phyloP scores from a whole-genome alignment of 2,797 vertebrate species.

The Galaxias olidus region DNA sequence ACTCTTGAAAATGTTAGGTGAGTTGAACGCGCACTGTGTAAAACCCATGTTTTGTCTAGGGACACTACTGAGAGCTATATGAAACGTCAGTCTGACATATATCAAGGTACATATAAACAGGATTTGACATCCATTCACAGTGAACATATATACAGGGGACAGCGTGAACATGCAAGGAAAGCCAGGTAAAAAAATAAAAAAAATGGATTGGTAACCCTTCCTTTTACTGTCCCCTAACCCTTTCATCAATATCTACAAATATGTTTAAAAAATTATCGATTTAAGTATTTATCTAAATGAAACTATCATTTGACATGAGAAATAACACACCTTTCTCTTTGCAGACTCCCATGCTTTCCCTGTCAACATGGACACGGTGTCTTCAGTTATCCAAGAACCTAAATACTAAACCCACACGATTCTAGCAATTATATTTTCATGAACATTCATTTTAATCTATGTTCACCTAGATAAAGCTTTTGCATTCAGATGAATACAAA shows the following conservation, averaged over 20 bases:
- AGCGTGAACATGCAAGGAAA: slow-evolving; percentile 38
- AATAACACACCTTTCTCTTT: slow-evolving; percentile 25
- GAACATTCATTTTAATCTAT: background rate
- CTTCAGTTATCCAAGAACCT: background rate
- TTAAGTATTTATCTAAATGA: background rate
- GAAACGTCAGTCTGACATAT: slow-evolving; percentile 71
- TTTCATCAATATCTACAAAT: no score
- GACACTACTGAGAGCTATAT: slow-evolving; percentile 44
- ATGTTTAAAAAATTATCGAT: no score
- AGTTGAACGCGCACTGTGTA: no score
- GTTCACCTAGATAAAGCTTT: no score
- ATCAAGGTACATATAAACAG: slow-evolving; percentile 70
- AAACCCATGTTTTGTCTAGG: no score
- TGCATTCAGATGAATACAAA: slow-evolving; percentile 42
- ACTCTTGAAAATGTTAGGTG: no score
- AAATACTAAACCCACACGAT: background rate
- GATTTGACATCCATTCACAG: slow-evolving; percentile 71
- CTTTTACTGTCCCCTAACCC: no score
- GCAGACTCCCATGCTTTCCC: slow-evolving; percentile 49
- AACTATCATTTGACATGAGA: slow-evolving; percentile 11
- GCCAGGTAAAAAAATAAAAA: slow-evolving; percentile 43
- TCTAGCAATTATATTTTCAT: background rate
- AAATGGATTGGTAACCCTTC: no score
- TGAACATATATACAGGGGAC: slow-evolving; percentile 61
- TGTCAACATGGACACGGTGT: background rate